Percentiles rank a stretch among this genome's conserved stretches.
Evolutionary conservation across 2,113 vertebrate species (phyloP).

Genomic region (Anhinga rufa): DNA sequence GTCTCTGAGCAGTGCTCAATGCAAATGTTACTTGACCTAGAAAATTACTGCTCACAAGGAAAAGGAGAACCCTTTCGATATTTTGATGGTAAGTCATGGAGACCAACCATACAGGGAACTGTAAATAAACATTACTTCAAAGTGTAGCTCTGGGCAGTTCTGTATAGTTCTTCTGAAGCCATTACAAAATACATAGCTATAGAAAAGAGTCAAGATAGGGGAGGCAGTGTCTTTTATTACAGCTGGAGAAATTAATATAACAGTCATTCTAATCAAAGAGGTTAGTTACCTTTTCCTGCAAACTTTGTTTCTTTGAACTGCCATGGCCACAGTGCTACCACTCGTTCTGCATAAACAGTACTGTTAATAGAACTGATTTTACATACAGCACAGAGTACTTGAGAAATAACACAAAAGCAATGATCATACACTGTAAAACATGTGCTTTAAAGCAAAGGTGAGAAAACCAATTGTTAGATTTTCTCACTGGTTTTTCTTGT

Average conservation of each 20-base stretch:
- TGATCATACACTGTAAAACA: background rate
- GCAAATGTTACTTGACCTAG: conserved; percentile 48
- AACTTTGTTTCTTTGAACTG: background rate
- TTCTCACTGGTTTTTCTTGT: background rate
- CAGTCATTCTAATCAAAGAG: background rate
- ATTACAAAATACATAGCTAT: background rate
- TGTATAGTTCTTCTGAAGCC: background rate
- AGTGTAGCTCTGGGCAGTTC: conserved; percentile 37
- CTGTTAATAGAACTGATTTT: background rate
- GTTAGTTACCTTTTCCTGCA: background rate
- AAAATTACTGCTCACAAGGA: conserved; percentile 37
- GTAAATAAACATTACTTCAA: conserved; percentile 55
- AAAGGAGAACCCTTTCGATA: background rate
- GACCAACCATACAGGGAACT: conserved; percentile 33
- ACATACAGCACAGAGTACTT: background rate
- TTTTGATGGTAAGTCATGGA: conserved; percentile 43
- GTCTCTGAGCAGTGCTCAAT: background rate
- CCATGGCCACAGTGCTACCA: background rate
- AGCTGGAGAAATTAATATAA: background rate
- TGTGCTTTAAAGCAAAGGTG: background rate
- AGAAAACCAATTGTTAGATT: background rate
- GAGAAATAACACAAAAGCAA: background rate
- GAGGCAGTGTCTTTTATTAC: background rate
- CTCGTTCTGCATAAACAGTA: background rate
- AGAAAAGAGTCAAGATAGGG: background rate